These are phyloP conservation scores for Bombycilla garrulus DNA, from an alignment of 2,113 vertebrate genomes.

Conservation along the genomic window DNA sequence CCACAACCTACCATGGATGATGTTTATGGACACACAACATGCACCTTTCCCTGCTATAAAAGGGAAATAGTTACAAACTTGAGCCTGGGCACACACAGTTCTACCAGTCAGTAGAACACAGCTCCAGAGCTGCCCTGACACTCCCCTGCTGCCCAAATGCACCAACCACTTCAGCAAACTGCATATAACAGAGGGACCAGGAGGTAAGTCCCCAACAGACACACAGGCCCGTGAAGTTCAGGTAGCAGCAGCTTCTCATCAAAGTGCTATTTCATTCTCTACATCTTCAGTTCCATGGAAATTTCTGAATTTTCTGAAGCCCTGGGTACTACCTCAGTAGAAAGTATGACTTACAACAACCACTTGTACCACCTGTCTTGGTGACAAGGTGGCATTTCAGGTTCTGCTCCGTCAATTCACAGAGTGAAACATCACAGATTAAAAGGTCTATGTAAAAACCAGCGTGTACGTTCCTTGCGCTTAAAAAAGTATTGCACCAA, in stretches of 20 bases:
- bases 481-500: not conserved
- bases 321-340: not conserved
- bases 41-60: not conserved
- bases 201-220: not conserved
- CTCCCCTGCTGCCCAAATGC: not conserved
- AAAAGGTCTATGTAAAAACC: not conserved
- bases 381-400: not conserved
- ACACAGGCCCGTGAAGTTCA: not conserved
- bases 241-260: not conserved
- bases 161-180: not conserved
- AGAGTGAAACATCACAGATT: not conserved
- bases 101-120: rapidly evolving
- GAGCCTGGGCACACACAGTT: not conserved
- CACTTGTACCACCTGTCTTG: not conserved
- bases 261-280: not conserved
- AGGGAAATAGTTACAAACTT: not conserved
- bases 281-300: not conserved
- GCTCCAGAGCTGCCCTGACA: not conserved
- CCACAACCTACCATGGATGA: rapidly evolving
- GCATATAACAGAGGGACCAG: rapidly evolving
- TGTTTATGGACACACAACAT: not conserved
- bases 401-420: not conserved
- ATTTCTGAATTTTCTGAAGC: not conserved
- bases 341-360: not conserved
- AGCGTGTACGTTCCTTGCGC: rapidly evolving